Evolutionary conservation across 1,140 invertebrate species (phyloP).

Genomic region (Brachionus plicatilis): DNA sequence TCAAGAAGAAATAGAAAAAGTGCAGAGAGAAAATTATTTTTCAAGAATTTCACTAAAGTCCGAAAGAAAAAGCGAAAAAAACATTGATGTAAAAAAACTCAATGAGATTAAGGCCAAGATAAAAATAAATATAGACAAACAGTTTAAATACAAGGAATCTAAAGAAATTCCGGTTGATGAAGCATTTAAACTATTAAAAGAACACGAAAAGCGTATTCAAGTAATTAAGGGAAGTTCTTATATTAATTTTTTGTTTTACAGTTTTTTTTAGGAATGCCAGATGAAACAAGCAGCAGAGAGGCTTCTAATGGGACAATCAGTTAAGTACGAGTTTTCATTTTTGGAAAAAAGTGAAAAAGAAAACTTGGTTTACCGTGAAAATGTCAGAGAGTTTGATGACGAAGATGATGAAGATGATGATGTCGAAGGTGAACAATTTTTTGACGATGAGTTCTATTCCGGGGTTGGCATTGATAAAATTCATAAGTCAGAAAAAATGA

Average conservation of each 20-base stretch:
- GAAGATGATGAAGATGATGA: not conserved
- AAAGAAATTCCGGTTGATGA: constrained; percentile 37
- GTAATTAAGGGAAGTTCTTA: not conserved
- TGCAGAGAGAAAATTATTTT: not conserved
- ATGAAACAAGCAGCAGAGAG: constrained; percentile 36
- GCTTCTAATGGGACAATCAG: constrained; percentile 6
- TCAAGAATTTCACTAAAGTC: not conserved
- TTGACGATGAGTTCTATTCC: not conserved
- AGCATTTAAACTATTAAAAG: constrained; percentile 17
- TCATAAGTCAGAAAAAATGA: not conserved
- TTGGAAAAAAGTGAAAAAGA: constrained; percentile 9
- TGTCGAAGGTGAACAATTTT: not conserved
- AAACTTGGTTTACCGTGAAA: not conserved
- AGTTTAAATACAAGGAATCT: not conserved
- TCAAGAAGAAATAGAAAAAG: not conserved
- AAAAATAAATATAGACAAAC: not conserved
- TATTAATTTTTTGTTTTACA: not conserved
- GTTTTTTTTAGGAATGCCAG: constrained; percentile 8
- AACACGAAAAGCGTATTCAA: constrained; percentile 31
- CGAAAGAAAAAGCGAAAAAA: not conserved
- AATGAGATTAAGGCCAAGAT: not conserved
- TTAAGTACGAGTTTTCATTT: constrained; percentile 19
- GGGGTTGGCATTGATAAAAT: not conserved
- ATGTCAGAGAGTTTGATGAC: not conserved
- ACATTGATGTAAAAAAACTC: not conserved